These are phyloP conservation scores for Hippocampus mohnikei DNA, from an alignment of 2,113 vertebrate genomes.

Conservation along the genomic window DNA sequence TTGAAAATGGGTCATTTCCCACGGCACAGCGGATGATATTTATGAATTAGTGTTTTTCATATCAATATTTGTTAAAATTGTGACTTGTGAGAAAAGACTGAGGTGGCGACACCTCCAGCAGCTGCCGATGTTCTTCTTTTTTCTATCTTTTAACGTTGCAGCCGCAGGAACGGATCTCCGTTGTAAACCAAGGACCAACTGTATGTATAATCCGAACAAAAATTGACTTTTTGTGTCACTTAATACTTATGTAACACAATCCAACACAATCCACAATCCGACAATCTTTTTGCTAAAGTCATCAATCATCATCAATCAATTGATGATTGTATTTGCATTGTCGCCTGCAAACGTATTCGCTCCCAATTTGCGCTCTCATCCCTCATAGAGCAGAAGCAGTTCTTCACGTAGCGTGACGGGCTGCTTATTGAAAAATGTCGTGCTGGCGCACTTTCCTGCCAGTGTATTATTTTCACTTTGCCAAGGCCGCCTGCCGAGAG, in stretches of 20 bases:
- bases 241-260: too few relatives aligned
- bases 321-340: not conserved
- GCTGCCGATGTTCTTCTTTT: too few relatives aligned
- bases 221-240: not conserved
- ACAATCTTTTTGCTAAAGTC: not conserved
- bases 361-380: not conserved
- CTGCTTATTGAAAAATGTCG: slow-evolving; percentile 45
- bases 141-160: too few relatives aligned
- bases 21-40: too few relatives aligned
- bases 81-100: too few relatives aligned
- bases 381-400: slow-evolving; percentile 8
- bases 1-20: not conserved
- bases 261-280: too few relatives aligned
- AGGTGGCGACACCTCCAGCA: too few relatives aligned
- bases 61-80: too few relatives aligned
- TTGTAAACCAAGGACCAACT: not conserved
- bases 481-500: slow-evolving; percentile 38
- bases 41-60: not conserved
- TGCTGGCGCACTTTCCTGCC: slow-evolving; percentile 37
- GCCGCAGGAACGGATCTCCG: too few relatives aligned
- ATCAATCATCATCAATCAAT: not conserved
- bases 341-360: not conserved
- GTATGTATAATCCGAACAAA: not conserved
- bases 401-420: slow-evolving; percentile 30
- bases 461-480: slow-evolving; percentile 55